Evolutionary conservation across 2,888 invertebrate genomes (phyloP).

Genomic region (Archips xylosteana): DNA sequence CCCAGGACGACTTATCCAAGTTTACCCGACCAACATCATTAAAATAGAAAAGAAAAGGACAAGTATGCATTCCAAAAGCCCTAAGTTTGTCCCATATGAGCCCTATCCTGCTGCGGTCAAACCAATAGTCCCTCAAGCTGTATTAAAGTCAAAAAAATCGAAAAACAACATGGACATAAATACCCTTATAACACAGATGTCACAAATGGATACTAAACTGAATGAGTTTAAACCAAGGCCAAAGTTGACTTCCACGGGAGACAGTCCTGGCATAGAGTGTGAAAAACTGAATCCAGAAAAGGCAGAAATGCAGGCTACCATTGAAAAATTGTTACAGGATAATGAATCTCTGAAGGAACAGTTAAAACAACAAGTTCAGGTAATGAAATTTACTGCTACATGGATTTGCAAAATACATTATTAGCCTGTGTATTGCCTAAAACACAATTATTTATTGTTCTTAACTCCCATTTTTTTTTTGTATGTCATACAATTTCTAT

Average conservation of each 20-base stretch:
- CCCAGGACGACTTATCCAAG: slow-evolving; percentile 69
- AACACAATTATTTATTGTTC: no score
- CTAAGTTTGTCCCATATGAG: slow-evolving; percentile 95
- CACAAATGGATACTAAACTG: slow-evolving; percentile 88
- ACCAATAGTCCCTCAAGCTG: slow-evolving; percentile 88
- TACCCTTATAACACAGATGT: slow-evolving; percentile 89
- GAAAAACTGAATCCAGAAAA: slow-evolving; percentile 72
- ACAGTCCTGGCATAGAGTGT: slow-evolving; percentile 58
- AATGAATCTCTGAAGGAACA: slow-evolving; percentile 91
- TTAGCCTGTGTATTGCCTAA: background rate
- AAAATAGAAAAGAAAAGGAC: slow-evolving; percentile 84
- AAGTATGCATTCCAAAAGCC: slow-evolving; percentile 86
- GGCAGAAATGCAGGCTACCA: slow-evolving; percentile 84
- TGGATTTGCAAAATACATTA: no score
- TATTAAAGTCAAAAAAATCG: slow-evolving; percentile 71
- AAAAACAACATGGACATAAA: slow-evolving; percentile 88
- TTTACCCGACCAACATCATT: slow-evolving; percentile 87
- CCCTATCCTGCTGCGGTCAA: slow-evolving; percentile 95
- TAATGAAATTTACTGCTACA: slow-evolving; percentile 50
- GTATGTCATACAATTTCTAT: no score
- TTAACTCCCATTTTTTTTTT: no score
- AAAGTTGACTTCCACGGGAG: slow-evolving; percentile 67
- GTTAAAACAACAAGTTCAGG: slow-evolving; percentile 94
- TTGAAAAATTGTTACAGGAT: slow-evolving; percentile 87
- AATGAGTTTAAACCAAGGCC: slow-evolving; percentile 85